Percentiles rank a stretch among this genome's conserved stretches.
Evolutionary conservation across 2,797 vertebrate species (phyloP).

Genomic region (Tangara arthus): DNA sequence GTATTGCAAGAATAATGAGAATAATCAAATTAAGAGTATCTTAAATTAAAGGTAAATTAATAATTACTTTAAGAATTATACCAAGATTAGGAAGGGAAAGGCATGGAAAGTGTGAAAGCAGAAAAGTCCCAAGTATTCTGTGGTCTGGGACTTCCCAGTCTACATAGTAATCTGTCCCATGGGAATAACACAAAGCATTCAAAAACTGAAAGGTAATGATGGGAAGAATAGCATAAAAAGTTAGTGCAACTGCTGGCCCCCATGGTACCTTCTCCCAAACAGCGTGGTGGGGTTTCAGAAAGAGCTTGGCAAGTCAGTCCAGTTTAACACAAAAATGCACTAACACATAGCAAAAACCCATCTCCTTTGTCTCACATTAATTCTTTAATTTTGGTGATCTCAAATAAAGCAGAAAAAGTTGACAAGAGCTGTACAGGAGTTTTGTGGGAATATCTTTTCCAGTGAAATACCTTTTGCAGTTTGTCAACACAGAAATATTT

Average conservation of each 20-base stretch:
- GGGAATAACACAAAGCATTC: neutral
- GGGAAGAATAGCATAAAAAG: neutral
- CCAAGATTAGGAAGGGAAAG: neutral
- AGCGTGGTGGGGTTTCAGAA: rapidly evolving
- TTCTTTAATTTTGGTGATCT: neutral
- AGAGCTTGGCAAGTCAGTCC: neutral
- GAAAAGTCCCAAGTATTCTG: neutral
- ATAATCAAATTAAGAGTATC: conserved; percentile 1
- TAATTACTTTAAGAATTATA: neutral
- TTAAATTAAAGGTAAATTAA: neutral
- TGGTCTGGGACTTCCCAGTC: neutral
- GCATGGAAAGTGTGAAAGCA: neutral
- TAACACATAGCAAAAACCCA: neutral
- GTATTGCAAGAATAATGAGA: neutral
- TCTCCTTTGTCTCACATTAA: neutral
- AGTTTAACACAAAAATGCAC: neutral
- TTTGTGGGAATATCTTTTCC: neutral
- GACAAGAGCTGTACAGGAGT: neutral
- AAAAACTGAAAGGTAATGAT: neutral
- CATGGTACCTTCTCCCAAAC: neutral
- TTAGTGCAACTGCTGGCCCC: neutral
- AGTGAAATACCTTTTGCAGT: neutral
- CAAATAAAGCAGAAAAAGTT: neutral
- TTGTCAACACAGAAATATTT: neutral
- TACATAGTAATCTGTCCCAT: neutral